Evolutionary conservation across 2,113 vertebrate genomes (phyloP), one percentile per base, ranked within the genome.

Genomic region (Craseonycteris thonglongyai): DNA sequence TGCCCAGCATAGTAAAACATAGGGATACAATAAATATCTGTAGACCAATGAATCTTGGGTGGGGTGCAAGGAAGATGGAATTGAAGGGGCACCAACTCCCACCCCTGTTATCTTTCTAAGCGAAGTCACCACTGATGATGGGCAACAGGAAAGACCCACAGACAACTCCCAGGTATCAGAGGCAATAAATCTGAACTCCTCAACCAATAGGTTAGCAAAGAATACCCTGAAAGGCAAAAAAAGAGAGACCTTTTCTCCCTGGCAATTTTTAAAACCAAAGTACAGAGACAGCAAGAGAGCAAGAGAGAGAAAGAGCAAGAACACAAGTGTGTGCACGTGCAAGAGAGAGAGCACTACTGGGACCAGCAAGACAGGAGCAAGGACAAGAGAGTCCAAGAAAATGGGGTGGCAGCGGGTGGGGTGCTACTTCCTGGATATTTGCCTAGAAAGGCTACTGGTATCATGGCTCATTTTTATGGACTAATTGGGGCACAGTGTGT

Each of bases 401-500:
- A 90, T 47, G 18, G 58, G 33, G 56, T 49, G 72, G 88, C 71
- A 33, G 56, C 7, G 5, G 71, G 59, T 22, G 1, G 30, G 42
- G 71, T 49, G 16, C 61, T 6, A n/a, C 54, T 33, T 33, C 42
- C 90, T 95, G 90, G 90, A 76, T 9, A 33, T 76, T 26, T 68
- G 93, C 93, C 84, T 4, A 61, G 92, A 16, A 84, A 85, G 61
- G 84, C 92, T 92, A 80, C 88, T 88, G 81, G 71, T 78, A 79
- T 91, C 54, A 61, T 84, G 90, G 96, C 92, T 96, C 12, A 0
- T 22, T 72, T 81, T 94, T 90, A 45, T 51, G 56, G 63, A 78
- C 84, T 92, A 96, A 88, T 74, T 92, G 95, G 97, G 81, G 45
- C 92, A 58, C 82, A 84, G 94, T 63, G 90, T 82, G 92, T 82